Conservation (phyloP, 2,113 vertebrate genomes). For the Maccullochella peelii region DNA sequence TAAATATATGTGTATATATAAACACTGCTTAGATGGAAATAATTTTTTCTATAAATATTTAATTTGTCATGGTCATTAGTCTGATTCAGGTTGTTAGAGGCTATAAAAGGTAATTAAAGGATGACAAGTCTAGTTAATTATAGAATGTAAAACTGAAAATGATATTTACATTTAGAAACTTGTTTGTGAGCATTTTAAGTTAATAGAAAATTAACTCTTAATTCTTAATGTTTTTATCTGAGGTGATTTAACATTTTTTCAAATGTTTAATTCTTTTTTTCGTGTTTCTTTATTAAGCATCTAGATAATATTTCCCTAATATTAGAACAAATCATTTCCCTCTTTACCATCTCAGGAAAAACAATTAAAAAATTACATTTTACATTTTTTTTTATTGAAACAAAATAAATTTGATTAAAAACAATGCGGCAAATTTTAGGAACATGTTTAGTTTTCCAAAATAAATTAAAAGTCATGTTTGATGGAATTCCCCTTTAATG, state of each 20-base stretch:
- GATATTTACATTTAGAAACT: background rate
- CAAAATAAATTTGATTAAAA: background rate
- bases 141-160: slow-evolving; percentile 25
- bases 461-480: background rate
- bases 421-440: background rate
- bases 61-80: slow-evolving; percentile 69
- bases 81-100: slow-evolving; percentile 50
- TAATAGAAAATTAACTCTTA: slow-evolving; percentile 3
- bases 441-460: background rate
- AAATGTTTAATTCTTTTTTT: background rate
- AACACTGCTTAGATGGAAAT: slow-evolving; percentile 26
- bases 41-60: slow-evolving; percentile 72
- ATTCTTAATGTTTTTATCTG: background rate
- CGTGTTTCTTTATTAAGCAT: background rate
- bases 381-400: background rate
- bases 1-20: background rate
- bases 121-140: slow-evolving; percentile 52
- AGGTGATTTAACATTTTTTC: background rate
- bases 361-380: background rate
- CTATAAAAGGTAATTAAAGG: slow-evolving; percentile 62
- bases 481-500: slow-evolving; percentile 26
- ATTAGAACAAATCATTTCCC: background rate
- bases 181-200: background rate
- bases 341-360: background rate
- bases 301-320: background rate